Percentiles rank a stretch among this genome's conserved stretches.
These are phyloP conservation scores for Mythimna lalbum DNA, from an alignment of 2,888 invertebrate genomes.

Conservation along the genomic window DNA sequence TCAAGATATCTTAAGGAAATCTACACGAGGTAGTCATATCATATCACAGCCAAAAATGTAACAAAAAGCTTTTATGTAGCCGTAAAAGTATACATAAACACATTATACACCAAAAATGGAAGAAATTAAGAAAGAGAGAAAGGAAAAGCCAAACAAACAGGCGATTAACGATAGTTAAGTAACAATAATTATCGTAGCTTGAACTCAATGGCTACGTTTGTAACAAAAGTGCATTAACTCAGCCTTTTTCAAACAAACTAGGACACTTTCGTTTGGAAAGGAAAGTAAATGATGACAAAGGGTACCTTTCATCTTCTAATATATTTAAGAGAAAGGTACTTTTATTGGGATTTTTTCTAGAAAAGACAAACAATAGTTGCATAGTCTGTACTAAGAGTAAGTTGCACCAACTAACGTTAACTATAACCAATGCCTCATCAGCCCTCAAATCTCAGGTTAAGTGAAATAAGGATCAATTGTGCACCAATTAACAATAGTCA, in stretches of 20 bases:
- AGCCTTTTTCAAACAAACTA: constrained; percentile 79
- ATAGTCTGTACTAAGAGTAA: too few relatives aligned
- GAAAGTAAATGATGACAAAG: constrained; percentile 82
- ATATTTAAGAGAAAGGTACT: constrained; percentile 72
- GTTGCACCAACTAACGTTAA: too few relatives aligned
- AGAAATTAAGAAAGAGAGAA: constrained; percentile 40
- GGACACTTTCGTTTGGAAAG: constrained; percentile 86
- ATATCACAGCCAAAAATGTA: constrained; percentile 18
- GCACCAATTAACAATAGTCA: too few relatives aligned
- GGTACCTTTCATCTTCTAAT: constrained; percentile 72
- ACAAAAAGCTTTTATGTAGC: constrained; percentile 28
- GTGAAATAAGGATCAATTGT: too few relatives aligned
- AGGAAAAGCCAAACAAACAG: constrained; percentile 41
- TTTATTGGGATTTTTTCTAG: constrained; percentile 57
- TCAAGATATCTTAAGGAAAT: constrained; percentile 29
- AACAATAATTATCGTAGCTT: constrained; percentile 58
- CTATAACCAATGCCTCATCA: too few relatives aligned
- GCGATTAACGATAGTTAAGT: constrained; percentile 52
- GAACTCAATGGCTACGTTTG: constrained; percentile 71
- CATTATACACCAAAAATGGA: constrained; percentile 30
- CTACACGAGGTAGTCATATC: constrained; percentile 16
- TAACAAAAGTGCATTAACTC: constrained; percentile 75
- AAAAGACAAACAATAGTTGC: constrained; percentile 1
- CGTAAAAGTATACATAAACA: constrained; percentile 29
- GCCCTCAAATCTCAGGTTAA: too few relatives aligned